Percentiles rank a stretch among this genome's conserved stretches.
Evolutionary conservation across 2,888 invertebrate genomes (phyloP).

Genomic region (Ormyrus thymus): DNA sequence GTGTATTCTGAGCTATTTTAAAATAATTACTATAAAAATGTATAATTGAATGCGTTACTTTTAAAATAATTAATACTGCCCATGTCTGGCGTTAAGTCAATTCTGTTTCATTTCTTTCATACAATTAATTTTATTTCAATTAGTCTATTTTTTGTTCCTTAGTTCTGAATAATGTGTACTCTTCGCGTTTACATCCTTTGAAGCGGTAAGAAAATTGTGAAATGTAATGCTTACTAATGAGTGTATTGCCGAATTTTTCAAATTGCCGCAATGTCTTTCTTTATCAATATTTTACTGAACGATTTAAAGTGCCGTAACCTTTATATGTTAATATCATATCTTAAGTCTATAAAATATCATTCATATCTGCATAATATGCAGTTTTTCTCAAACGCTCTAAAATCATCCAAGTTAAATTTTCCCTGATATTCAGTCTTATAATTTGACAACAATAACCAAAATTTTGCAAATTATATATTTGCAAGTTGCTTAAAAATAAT

Average conservation of each 20-base stretch:
- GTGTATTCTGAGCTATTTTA: too few relatives aligned
- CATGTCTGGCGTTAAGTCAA: neutral
- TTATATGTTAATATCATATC: neutral
- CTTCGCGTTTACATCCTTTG: neutral
- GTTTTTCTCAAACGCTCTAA: too few relatives aligned
- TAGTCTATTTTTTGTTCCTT: conserved; percentile 19
- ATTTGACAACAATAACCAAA: too few relatives aligned
- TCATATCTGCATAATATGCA: too few relatives aligned
- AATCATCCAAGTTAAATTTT: too few relatives aligned
- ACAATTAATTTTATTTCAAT: conserved; percentile 19
- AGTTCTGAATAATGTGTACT: neutral
- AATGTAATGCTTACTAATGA: conserved; percentile 3
- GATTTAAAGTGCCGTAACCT: neutral
- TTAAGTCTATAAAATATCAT: too few relatives aligned
- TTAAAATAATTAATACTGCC: conserved; percentile 10
- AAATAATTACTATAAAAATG: neutral
- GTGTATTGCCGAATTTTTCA: conserved; percentile 7
- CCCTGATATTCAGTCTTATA: too few relatives aligned
- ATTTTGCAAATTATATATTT: too few relatives aligned
- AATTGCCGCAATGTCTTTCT: conserved; percentile 30
- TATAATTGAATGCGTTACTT: neutral
- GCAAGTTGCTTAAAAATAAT: too few relatives aligned
- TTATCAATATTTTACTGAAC: conserved; percentile 7
- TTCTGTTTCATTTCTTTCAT: neutral
- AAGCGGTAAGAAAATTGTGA: neutral